Evolutionary conservation across 1,140 invertebrate genomes (phyloP).

Genomic region (Lordiphosa stackelbergi): DNA sequence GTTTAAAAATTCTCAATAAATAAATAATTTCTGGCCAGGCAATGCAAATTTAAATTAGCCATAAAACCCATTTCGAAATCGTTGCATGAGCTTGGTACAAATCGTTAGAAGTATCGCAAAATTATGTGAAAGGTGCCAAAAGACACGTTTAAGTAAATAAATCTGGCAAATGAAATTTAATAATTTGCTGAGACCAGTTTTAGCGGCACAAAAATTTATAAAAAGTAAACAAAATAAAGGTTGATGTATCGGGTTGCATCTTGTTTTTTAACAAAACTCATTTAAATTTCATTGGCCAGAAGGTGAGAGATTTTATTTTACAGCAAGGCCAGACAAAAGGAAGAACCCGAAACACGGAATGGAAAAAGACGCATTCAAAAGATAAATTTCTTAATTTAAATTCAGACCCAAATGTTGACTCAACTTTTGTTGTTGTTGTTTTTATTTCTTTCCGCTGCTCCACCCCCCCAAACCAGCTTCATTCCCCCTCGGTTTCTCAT

Average conservation of each 20-base stretch:
- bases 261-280: conserved; percentile 32
- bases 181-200: conserved; percentile 44
- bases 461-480: conserved; percentile 7
- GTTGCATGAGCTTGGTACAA: conserved; percentile 32
- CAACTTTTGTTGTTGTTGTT: conserved; percentile 25
- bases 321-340: conserved; percentile 41
- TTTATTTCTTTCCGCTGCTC: conserved; percentile 6
- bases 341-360: conserved; percentile 29
- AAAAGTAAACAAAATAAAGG: conserved; percentile 15
- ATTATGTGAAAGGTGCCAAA: conserved; percentile 46
- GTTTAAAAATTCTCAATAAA: conserved; percentile 11
- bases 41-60: conserved; percentile 56
- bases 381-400: conserved; percentile 75
- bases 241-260: conserved; percentile 28
- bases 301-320: conserved; percentile 55
- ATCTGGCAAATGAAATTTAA: conserved; percentile 45
- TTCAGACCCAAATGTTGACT: conserved; percentile 54
- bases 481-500: conserved; percentile 50
- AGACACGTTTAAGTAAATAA: conserved; percentile 34
- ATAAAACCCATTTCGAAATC: conserved; percentile 42
- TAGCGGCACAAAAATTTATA: conserved; percentile 18
- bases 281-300: conserved; percentile 57
- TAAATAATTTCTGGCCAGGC: conserved; percentile 15
- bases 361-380: conserved; percentile 54
- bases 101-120: conserved; percentile 17